phyloP scores from a whole-genome alignment of 2,888 invertebrate genomes.

The Amiota minor region DNA sequence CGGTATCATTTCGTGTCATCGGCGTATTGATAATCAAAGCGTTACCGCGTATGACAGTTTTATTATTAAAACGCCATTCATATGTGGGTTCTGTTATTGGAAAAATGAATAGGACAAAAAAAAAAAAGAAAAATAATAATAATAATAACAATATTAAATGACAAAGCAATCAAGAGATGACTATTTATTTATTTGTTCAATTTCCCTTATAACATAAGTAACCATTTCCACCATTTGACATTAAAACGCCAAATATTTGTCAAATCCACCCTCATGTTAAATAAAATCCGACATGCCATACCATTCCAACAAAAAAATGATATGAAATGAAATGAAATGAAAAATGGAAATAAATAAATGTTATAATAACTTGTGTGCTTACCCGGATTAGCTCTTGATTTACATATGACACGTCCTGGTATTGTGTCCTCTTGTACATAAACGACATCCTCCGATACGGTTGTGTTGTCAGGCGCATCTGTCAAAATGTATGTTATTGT shows the following conservation, averaged over 20 bases:
- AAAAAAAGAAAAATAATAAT: conserved; percentile 7
- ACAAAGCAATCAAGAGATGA: conserved; percentile 6
- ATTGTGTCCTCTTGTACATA: conserved; percentile 75
- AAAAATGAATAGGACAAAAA: conserved; percentile 1
- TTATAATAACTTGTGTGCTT: conserved; percentile 44
- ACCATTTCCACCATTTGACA: conserved; percentile 4
- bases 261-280: neutral
- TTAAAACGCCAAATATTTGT: neutral
- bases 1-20: conserved; percentile 81
- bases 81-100: conserved; percentile 65
- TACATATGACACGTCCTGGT: conserved; percentile 75
- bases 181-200: conserved; percentile 14
- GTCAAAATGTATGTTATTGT: conserved; percentile 39
- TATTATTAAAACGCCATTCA: conserved; percentile 72
- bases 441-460: conserved; percentile 76
- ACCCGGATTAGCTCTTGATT: conserved; percentile 76
- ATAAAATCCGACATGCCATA: too few species aligned
- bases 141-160: neutral
- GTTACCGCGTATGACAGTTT: conserved; percentile 68
- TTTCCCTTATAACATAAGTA: neutral
- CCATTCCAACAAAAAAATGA: too few species aligned
- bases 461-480: conserved; percentile 91
- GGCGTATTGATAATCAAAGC: conserved; percentile 79
- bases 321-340: neutral
- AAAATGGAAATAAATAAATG: conserved; percentile 19